Conservation (phyloP, 1,140 invertebrate species). For the Hypothenemus hampei region DNA sequence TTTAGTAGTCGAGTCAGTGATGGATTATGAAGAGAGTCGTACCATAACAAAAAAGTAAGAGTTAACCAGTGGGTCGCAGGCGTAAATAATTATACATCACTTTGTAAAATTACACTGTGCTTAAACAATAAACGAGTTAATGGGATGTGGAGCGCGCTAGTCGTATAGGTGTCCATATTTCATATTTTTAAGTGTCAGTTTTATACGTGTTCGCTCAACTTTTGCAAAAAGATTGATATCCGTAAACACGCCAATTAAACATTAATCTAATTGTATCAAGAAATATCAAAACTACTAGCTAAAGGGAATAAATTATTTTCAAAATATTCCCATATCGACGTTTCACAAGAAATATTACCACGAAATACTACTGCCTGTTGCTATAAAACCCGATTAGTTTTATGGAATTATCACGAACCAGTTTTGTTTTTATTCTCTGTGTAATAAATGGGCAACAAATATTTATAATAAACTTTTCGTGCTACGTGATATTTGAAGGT, state of each 20-base stretch:
- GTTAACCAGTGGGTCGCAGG: slow-evolving; percentile 3
- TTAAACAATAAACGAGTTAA: slow-evolving; percentile 8
- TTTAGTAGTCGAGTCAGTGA: too few relatives aligned
- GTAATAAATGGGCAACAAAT: neutral
- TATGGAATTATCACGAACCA: neutral
- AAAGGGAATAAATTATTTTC: neutral
- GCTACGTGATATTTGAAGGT: neutral
- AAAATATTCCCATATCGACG: neutral
- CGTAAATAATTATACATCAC: slow-evolving; percentile 7
- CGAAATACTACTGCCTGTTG: too few relatives aligned
- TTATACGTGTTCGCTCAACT: neutral
- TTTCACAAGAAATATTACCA: too few relatives aligned
- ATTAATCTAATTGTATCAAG: neutral
- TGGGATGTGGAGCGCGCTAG: neutral
- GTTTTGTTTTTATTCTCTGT: slow-evolving; percentile 1
- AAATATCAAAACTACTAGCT: neutral
- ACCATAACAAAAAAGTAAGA: neutral
- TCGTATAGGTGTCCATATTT: slow-evolving; percentile 5
- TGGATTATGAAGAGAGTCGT: too few relatives aligned
- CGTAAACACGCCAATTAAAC: neutral
- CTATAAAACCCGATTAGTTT: too few relatives aligned
- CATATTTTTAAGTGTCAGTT: neutral
- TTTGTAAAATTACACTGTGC: slow-evolving; percentile 7
- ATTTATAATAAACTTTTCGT: neutral
- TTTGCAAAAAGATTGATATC: neutral